Conservation (phyloP, 1,140 invertebrate species). For the Bactericera cockerelli region DNA sequence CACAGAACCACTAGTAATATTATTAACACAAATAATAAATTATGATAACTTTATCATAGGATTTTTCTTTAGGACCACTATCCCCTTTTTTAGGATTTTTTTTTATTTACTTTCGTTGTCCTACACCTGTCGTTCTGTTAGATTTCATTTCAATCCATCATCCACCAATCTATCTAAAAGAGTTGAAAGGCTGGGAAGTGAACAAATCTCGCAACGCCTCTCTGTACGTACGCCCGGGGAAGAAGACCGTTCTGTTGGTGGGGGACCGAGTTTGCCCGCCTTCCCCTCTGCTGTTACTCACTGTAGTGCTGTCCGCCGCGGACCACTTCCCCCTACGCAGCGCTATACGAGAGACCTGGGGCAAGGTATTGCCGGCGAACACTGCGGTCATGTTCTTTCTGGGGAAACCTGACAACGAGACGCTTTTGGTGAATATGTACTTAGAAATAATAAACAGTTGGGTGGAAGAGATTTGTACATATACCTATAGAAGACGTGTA, state of each 20-base stretch:
- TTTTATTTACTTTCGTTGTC: too few relatives aligned
- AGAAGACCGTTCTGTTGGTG: not conserved
- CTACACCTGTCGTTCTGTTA: too few relatives aligned
- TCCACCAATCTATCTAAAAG: not conserved
- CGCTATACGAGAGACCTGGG: slow-evolving; percentile 12
- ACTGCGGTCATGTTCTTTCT: not conserved
- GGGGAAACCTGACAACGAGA: not conserved
- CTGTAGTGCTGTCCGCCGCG: not conserved
- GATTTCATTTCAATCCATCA: not conserved
- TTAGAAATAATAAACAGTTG: too few relatives aligned
- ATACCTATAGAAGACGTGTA: too few relatives aligned
- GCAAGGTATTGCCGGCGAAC: not conserved
- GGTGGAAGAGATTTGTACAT: too few relatives aligned
- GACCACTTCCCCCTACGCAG: slow-evolving; percentile 1
- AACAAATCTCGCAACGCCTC: slow-evolving; percentile 6
- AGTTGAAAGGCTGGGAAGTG: slow-evolving; percentile 10
- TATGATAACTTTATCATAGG: too few relatives aligned
- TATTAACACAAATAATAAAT: too few relatives aligned
- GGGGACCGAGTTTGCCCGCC: slow-evolving; percentile 2
- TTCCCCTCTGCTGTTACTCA: slow-evolving; percentile 5
- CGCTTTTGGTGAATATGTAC: not conserved
- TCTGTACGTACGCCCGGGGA: slow-evolving; percentile 6
- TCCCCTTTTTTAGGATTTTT: too few relatives aligned
- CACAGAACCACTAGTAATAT: too few relatives aligned
- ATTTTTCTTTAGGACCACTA: too few relatives aligned